Evolutionary conservation across 2,888 invertebrate genomes (phyloP).

Genomic region (Drosophila quinaria): DNA sequence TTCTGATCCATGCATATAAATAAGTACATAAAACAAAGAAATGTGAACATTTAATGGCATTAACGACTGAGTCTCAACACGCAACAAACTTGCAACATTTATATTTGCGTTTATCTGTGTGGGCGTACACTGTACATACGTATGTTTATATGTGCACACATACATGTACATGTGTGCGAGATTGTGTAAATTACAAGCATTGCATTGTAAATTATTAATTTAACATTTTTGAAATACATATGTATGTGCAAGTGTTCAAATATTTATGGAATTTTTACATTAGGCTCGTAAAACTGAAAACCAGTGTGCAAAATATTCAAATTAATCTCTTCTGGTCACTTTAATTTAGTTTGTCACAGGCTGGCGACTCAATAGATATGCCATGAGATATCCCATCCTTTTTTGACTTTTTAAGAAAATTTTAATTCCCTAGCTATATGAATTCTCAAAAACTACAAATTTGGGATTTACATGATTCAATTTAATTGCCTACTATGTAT

Average conservation of each 20-base stretch:
- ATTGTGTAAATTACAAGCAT: conserved; percentile 43
- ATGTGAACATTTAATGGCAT: conserved; percentile 48
- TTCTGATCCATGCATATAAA: background rate
- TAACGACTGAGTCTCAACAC: conserved; percentile 38
- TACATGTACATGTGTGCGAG: background rate
- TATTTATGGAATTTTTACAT: conserved; percentile 26
- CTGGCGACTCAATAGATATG: too few relatives aligned
- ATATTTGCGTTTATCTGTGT: background rate
- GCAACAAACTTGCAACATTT: conserved; percentile 9
- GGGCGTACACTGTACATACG: too few relatives aligned
- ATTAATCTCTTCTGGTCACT: conserved; percentile 2
- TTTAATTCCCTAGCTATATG: too few relatives aligned
- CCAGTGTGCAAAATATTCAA: conserved; percentile 11
- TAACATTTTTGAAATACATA: conserved; percentile 52
- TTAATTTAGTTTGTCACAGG: background rate
- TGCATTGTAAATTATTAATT: conserved; percentile 54
- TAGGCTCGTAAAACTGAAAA: conserved; percentile 6
- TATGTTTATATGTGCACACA: too few relatives aligned
- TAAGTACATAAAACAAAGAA: conserved; percentile 24
- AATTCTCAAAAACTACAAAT: too few relatives aligned
- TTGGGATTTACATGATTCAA: too few relatives aligned
- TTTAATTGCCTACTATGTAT: too few relatives aligned
- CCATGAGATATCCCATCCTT: too few relatives aligned
- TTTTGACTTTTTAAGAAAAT: too few relatives aligned
- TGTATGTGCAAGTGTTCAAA: conserved; percentile 35